Percentiles rank a stretch among this genome's conserved stretches.
These are phyloP conservation scores for Gymnocheta viridis DNA, from an alignment of 2,888 invertebrate genomes.

Conservation along the genomic window DNA sequence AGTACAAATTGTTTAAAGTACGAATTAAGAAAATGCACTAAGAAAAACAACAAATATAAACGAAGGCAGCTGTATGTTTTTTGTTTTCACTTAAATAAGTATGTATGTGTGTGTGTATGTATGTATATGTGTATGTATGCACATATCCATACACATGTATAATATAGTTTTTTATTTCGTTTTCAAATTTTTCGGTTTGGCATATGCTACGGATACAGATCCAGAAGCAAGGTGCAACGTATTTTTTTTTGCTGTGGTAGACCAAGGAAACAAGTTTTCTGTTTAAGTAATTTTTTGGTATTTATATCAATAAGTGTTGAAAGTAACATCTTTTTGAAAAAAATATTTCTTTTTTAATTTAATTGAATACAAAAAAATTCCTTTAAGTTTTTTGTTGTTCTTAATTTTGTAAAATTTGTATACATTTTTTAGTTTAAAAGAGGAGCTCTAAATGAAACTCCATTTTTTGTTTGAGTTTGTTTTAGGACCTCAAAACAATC, in stretches of 20 bases:
- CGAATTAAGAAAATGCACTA: slow-evolving; percentile 28
- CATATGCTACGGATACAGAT: slow-evolving; percentile 56
- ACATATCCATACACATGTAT: not conserved
- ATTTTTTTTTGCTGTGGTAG: slow-evolving; percentile 14
- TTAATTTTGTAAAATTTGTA: not conserved
- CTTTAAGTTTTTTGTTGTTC: not conserved
- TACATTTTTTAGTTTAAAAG: not conserved
- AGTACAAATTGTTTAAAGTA: slow-evolving; percentile 53
- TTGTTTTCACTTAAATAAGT: not conserved
- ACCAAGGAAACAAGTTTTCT: slow-evolving; percentile 50
- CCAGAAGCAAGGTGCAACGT: slow-evolving; percentile 60
- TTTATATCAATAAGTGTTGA: slow-evolving; percentile 56
- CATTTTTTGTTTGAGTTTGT: not conserved
- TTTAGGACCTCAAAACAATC: slow-evolving; percentile 18
- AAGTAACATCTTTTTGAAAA: slow-evolving; percentile 44
- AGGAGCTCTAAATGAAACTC: not conserved
- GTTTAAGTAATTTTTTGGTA: slow-evolving; percentile 13
- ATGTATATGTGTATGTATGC: not conserved
- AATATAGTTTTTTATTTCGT: not conserved
- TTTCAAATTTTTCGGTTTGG: slow-evolving; percentile 30
- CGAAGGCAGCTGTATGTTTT: slow-evolving; percentile 53
- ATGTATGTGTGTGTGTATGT: not conserved
- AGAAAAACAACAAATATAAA: slow-evolving; percentile 3
- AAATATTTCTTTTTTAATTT: not conserved
- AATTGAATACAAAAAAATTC: slow-evolving; percentile 17